Conservation (phyloP, 2,888 invertebrate species). For the Lamellibrachia columna region DNA sequence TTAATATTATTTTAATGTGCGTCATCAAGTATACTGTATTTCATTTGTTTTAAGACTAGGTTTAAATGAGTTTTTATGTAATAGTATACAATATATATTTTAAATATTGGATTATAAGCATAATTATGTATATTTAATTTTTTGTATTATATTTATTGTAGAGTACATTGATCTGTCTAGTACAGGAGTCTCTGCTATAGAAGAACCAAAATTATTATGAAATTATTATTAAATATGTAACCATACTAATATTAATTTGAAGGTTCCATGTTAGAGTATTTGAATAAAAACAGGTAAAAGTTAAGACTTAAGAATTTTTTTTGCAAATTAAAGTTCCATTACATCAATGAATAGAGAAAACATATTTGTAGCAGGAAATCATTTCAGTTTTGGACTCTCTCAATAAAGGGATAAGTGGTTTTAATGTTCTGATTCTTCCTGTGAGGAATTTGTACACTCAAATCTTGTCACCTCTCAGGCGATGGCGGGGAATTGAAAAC, state of each 20-base stretch:
- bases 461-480: background rate
- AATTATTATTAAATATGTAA: background rate
- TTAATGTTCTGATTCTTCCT: slow-evolving; percentile 6
- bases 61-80: no score
- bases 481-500: background rate
- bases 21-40: no score
- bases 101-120: no score
- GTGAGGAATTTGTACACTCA: background rate
- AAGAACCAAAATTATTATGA: no score
- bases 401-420: background rate
- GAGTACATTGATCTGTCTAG: no score
- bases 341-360: background rate
- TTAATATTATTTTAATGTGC: no score
- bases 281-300: background rate
- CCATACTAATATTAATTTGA: background rate
- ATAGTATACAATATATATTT: no score
- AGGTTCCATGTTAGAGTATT: background rate
- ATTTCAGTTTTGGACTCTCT: background rate
- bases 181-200: no score
- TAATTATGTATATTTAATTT: no score
- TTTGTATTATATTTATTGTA: no score
- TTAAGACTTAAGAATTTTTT: background rate
- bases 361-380: background rate
- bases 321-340: background rate
- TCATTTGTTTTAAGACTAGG: no score